Conservation (phyloP, 1,140 invertebrate species). For the Eubasilissa regina region DNA sequence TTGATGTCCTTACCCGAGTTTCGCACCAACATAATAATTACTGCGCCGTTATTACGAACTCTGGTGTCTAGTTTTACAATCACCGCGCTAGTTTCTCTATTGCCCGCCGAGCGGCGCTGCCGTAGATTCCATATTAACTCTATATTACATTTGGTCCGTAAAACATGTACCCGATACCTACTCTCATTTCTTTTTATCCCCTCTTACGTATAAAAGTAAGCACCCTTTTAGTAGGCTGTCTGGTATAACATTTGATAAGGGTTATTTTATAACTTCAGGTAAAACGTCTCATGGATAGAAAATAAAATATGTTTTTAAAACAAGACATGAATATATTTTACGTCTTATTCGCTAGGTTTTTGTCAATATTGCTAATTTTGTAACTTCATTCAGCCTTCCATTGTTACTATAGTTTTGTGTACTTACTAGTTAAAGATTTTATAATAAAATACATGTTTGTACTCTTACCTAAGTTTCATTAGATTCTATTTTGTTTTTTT, state of each 20-base stretch:
- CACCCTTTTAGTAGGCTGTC: slow-evolving; percentile 49
- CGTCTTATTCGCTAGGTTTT: not conserved
- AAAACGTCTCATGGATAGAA: slow-evolving; percentile 19
- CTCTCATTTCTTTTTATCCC: slow-evolving; percentile 26
- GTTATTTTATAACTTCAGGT: slow-evolving; percentile 35
- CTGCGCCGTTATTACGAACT: slow-evolving; percentile 19
- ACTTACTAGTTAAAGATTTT: too few species aligned
- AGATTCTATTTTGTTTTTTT: too few species aligned
- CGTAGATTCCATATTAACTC: slow-evolving; percentile 1
- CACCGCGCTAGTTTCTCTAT: slow-evolving; percentile 51
- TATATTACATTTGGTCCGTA: slow-evolving; percentile 15
- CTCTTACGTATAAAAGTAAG: slow-evolving; percentile 40
- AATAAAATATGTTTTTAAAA: slow-evolving; percentile 34
- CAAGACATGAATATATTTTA: not conserved
- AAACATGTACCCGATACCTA: slow-evolving; percentile 11
- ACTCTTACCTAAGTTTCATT: too few species aligned
- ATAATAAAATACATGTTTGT: too few species aligned
- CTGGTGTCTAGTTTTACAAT: slow-evolving; percentile 42
- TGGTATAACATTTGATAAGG: slow-evolving; percentile 48
- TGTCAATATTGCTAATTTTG: not conserved
- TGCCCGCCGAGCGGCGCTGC: slow-evolving; percentile 51
- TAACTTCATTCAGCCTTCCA: not conserved
- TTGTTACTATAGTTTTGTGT: too few species aligned
- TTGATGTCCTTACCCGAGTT: not conserved
- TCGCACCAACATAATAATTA: slow-evolving; percentile 22